These are phyloP conservation scores for Furcifer pardalis DNA, from an alignment of 2,797 vertebrate genomes.

Conservation along the genomic window DNA sequence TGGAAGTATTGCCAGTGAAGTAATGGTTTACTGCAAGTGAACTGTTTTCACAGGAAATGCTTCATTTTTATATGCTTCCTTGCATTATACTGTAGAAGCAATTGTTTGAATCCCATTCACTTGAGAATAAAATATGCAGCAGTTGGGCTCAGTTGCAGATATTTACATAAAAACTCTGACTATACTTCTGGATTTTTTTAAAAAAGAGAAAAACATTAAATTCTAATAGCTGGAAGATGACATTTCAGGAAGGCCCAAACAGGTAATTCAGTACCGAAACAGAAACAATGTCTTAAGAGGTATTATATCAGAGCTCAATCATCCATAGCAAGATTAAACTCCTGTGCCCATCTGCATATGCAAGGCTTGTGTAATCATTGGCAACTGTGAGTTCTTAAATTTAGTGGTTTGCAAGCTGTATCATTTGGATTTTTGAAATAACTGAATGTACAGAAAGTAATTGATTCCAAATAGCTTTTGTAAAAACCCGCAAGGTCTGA, in stretches of 20 bases:
- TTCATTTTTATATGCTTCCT: background rate
- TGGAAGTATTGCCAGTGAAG: background rate
- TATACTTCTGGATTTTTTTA: background rate
- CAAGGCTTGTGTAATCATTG: background rate
- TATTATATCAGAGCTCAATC: background rate
- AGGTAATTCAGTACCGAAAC: too few relatives aligned
- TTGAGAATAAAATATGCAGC: background rate
- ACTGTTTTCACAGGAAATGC: background rate
- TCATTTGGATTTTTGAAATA: background rate
- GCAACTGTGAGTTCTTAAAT: background rate
- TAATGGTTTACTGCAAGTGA: background rate
- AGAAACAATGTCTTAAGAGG: too few relatives aligned
- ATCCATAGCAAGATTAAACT: background rate
- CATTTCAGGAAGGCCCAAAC: too few relatives aligned
- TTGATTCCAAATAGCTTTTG: background rate
- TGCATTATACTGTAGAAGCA: background rate
- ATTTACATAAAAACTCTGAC: background rate
- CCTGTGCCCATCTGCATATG: background rate
- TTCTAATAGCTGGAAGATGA: too few relatives aligned
- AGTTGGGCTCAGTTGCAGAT: background rate
- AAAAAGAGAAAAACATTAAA: background rate
- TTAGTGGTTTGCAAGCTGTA: background rate
- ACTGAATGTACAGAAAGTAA: background rate
- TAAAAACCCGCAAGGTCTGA: too few relatives aligned
- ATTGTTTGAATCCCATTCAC: background rate